Percentiles rank a stretch among this genome's conserved stretches.
Conservation (phyloP, 2,797 vertebrate genomes). For the Neopelma chrysocephalum region DNA sequence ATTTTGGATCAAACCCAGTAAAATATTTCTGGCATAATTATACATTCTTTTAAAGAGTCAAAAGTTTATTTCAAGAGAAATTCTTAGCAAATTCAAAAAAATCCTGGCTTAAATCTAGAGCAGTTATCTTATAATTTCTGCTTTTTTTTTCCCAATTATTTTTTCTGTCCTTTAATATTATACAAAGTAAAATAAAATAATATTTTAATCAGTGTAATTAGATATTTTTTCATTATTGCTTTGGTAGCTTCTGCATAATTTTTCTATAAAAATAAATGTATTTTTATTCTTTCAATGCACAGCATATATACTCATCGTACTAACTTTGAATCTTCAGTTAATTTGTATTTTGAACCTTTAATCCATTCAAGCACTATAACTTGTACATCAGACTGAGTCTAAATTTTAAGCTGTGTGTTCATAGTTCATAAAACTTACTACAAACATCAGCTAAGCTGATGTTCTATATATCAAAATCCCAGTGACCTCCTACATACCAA, state of each 20-base stretch:
- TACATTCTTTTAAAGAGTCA: not conserved
- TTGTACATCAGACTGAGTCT: not conserved
- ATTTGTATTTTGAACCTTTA: not conserved
- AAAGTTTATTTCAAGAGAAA: not conserved
- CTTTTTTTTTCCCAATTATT: not conserved
- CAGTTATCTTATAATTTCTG: not conserved
- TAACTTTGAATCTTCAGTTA: not conserved
- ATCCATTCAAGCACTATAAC: not conserved
- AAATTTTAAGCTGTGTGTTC: not conserved
- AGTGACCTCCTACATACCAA: not conserved
- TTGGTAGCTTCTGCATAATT: not conserved
- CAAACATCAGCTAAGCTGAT: not conserved
- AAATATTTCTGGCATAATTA: not conserved
- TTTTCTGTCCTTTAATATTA: not conserved
- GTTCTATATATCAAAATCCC: not conserved
- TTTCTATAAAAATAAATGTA: not conserved
- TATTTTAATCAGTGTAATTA: not conserved
- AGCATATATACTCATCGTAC: not conserved
- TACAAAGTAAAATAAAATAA: not conserved
- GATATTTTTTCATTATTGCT: not conserved
- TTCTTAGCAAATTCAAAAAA: not conserved
- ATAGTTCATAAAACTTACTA: not conserved
- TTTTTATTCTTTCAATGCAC: not conserved
- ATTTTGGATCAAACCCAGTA: not conserved
- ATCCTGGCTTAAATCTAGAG: not conserved